Evolutionary conservation across 2,113 vertebrate species (phyloP).

Genomic region (Neogale vison): DNA sequence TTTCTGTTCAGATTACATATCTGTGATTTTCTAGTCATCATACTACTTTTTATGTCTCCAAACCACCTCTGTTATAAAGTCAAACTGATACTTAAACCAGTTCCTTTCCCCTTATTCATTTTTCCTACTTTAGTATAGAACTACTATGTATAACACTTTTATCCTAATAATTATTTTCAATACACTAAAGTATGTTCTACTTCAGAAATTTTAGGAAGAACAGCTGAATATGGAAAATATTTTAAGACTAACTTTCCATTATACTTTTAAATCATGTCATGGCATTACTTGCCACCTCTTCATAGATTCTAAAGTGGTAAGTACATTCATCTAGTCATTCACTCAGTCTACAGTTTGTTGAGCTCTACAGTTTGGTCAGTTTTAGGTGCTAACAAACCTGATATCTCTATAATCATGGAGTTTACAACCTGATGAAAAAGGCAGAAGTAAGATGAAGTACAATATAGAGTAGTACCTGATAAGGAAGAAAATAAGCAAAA

Average conservation of each 20-base stretch:
- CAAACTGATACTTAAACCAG: neutral
- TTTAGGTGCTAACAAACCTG: neutral
- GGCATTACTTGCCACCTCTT: neutral
- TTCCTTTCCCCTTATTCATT: neutral
- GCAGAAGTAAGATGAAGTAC: neutral
- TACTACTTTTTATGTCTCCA: neutral
- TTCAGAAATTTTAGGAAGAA: neutral
- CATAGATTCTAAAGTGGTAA: neutral
- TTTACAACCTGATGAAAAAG: neutral
- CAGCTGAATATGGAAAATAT: neutral
- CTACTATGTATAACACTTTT: neutral
- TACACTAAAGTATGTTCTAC: neutral
- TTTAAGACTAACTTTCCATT: neutral
- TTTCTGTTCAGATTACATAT: neutral
- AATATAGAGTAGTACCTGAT: neutral
- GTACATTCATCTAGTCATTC: neutral
- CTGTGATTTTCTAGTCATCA: neutral
- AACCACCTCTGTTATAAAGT: neutral
- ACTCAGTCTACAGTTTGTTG: neutral
- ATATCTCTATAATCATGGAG: neutral
- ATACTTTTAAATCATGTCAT: neutral
- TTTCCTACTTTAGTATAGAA: neutral
- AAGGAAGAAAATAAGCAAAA: neutral
- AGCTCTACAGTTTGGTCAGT: neutral
- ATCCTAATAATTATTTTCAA: neutral